Evolutionary conservation across 2,797 vertebrate genomes (phyloP).

Genomic region (Monodelphis domestica): DNA sequence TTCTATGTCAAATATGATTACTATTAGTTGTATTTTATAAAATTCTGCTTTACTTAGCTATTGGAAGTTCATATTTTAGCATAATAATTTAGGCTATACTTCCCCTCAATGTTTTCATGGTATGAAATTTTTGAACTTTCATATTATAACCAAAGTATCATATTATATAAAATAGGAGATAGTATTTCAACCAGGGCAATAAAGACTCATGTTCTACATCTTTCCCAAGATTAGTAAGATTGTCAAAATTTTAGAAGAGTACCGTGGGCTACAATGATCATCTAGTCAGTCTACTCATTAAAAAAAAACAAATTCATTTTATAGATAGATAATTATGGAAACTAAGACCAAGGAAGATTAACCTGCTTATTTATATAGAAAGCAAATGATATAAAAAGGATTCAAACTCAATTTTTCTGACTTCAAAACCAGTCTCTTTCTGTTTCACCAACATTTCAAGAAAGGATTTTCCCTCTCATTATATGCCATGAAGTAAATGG

Average conservation of each 20-base stretch:
- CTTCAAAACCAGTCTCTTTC: not conserved
- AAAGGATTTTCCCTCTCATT: not conserved
- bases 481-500: not conserved
- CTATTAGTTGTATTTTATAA: not conserved
- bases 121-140: not conserved
- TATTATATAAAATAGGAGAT: not conserved
- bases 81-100: not conserved
- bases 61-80: not conserved
- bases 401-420: not conserved
- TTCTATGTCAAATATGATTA: not conserved
- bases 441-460: not conserved
- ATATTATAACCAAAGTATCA: not conserved
- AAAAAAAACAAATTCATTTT: no score
- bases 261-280: not conserved
- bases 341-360: not conserved
- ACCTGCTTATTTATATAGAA: not conserved
- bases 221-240: not conserved
- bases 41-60: not conserved
- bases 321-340: not conserved
- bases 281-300: not conserved
- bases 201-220: not conserved
- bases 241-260: not conserved
- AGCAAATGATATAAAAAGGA: not conserved
- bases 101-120: not conserved
- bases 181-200: not conserved